Conservation (phyloP, 2,113 vertebrate species). For the Phalacrocorax pelagicus region DNA sequence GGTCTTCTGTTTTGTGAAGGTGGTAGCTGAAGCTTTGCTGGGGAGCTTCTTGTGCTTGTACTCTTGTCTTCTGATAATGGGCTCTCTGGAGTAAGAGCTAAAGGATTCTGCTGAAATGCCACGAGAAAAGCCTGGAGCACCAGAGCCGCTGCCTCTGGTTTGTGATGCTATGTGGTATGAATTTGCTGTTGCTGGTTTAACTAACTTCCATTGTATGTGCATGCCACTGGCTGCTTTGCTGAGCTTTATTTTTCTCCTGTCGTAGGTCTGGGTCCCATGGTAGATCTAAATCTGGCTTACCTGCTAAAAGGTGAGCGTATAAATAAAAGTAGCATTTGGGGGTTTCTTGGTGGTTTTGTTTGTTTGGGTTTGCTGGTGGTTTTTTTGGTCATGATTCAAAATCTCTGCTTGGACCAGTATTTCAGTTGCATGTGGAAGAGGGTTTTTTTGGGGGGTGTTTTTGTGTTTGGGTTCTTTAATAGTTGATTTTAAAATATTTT, state of each 20-base stretch:
- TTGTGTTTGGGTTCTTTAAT: not conserved
- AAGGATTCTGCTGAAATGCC: not conserved
- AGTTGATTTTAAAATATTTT: not conserved
- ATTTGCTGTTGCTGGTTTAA: not conserved
- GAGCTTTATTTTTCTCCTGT: constrained; percentile 64
- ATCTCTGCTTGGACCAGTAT: not conserved
- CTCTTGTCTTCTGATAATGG: not conserved
- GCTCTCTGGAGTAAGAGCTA: not conserved
- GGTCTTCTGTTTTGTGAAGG: not conserved
- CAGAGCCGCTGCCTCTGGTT: not conserved
- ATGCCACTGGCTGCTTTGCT: constrained; percentile 53
- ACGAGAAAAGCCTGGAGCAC: not conserved
- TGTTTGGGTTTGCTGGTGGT: not conserved
- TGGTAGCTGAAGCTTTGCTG: constrained; percentile 26
- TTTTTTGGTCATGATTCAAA: not conserved
- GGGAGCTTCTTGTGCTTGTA: not conserved
- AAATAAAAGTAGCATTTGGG: not conserved
- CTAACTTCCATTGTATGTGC: not conserved
- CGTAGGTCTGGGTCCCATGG: constrained; percentile 71
- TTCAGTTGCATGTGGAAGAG: not conserved
- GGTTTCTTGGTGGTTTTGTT: not conserved
- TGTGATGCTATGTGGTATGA: not conserved
- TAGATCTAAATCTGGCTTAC: constrained; percentile 73
- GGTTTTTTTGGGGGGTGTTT: not conserved
- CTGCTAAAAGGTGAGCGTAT: constrained; percentile 68